These are phyloP conservation scores for Myrmophylax atrothorax DNA, from an alignment of 2,113 vertebrate genomes.

Conservation along the genomic window DNA sequence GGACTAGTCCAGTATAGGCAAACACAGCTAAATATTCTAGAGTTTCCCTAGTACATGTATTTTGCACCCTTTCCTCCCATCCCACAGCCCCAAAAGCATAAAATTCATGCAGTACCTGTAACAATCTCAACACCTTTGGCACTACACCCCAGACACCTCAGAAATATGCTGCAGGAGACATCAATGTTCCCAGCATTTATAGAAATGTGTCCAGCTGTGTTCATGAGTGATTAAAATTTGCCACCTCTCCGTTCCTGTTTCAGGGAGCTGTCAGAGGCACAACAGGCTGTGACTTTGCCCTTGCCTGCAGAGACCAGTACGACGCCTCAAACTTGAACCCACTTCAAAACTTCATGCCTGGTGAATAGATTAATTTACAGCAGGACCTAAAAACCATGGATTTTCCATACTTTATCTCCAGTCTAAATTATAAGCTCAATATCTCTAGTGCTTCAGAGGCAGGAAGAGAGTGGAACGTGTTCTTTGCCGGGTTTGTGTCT, in stretches of 20 bases:
- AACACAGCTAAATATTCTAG: neutral
- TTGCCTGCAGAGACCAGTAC: neutral
- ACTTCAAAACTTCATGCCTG: neutral
- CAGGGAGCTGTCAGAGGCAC: neutral
- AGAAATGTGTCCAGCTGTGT: neutral
- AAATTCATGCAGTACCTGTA: neutral
- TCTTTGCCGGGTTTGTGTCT: neutral
- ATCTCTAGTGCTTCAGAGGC: neutral
- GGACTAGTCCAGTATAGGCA: neutral
- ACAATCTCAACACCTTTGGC: neutral
- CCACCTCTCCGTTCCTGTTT: neutral
- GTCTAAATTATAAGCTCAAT: neutral
- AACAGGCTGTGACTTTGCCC: neutral
- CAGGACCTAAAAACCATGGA: neutral
- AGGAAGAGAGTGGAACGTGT: neutral
- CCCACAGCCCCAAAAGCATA: neutral
- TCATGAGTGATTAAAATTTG: neutral
- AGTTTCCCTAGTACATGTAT: neutral
- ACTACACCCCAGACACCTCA: neutral
- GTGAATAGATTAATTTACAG: neutral
- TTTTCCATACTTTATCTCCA: neutral
- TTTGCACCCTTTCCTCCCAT: neutral
- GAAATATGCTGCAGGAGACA: neutral
- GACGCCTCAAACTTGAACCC: neutral
- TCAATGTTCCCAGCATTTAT: neutral